Evolutionary conservation across 2,888 invertebrate species (phyloP), one percentile per base, ranked within the genome.

Genomic region (Erpobdella octoculata): DNA sequence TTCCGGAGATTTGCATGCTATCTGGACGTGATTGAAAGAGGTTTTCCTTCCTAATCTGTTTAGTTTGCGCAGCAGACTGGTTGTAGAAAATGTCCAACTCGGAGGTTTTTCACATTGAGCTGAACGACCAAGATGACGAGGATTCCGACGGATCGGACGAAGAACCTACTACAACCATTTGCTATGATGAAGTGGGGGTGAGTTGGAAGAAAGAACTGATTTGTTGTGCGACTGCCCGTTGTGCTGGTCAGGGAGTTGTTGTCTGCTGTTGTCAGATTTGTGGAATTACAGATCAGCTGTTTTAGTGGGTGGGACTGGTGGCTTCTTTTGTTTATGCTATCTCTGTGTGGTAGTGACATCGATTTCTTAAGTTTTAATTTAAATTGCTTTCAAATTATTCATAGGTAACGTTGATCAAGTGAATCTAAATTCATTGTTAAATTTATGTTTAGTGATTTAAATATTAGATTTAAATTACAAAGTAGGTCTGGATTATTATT

Each of bases 81-180:
- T 67, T 31, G 31, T 33, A 62, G 31, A 67, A 67, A 64, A 72
- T 72, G 72, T 66, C 72, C 18, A 58, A 28, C 36, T 83, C 84
- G 84, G 92, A 91, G 85, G 90, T 93, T 84, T 93, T 93, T 85
- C 92, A 93, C 87, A 89, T 94, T 84, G 93, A 94, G 85, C 87
- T 93, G 82, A 89, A 89, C 81, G 84, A 83, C 71, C 79, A 78
- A 59, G 79, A 77, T 18, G 71, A 33, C 31, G 35, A 65, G 28
- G 48, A 66, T 36, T 81, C 81, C 48, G 74, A 75, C 21, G 59
- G 65, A 28, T 75, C 75, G 70, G 90, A 91, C 79, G 92, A 93
- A 83, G 93, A 94, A 86, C 89, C 89, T 83, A 8, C 89, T 83
- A 8, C 92, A 82, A 91, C 91, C 33, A 58, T 71, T 77, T 77